A percentile compares a stretch with the other conserved stretches of the same genome.
Evolutionary conservation across 2,797 vertebrate genomes (phyloP).

Genomic region (Pangasius djambal): DNA sequence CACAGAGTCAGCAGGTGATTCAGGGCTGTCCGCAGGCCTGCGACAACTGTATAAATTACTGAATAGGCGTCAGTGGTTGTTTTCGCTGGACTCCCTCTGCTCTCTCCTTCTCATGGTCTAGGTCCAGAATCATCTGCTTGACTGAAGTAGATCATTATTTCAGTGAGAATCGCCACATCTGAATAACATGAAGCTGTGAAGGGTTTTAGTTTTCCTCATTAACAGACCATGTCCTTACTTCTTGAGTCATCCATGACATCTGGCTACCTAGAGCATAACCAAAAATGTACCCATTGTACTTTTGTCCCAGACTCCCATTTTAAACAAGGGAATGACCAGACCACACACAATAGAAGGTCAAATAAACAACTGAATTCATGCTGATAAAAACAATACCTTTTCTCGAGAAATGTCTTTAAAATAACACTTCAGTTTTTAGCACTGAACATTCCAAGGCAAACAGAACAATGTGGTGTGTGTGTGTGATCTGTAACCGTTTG

Average conservation of each 20-base stretch:
- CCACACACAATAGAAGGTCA: conserved; percentile 36
- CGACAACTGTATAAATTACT: conserved; percentile 35
- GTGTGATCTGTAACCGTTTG: not conserved
- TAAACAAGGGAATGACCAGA: conserved; percentile 33
- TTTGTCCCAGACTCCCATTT: conserved; percentile 13
- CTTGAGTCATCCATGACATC: not conserved
- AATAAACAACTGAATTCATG: conserved; percentile 20
- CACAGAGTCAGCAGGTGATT: conserved; percentile 24
- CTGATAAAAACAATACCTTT: conserved; percentile 10
- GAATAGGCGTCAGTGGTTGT: conserved; percentile 23
- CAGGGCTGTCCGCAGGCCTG: conserved; percentile 15
- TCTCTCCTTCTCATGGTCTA: not conserved
- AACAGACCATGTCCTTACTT: not conserved
- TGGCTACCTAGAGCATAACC: conserved; percentile 21
- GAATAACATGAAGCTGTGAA: not conserved
- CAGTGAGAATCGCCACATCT: not conserved
- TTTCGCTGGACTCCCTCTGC: conserved; percentile 3
- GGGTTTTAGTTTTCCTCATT: not conserved
- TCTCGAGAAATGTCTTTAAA: not conserved
- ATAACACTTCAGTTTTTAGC: not conserved
- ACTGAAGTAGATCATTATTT: conserved; percentile 15
- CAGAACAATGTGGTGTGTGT: conserved; percentile 6
- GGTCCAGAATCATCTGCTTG: conserved; percentile 6
- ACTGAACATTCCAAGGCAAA: not conserved
- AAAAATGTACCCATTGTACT: conserved; percentile 20